Base-by-base conservation (phyloP, 2,797 vertebrate genomes). In the Phaenicophaeus curvirostris region DNA sequence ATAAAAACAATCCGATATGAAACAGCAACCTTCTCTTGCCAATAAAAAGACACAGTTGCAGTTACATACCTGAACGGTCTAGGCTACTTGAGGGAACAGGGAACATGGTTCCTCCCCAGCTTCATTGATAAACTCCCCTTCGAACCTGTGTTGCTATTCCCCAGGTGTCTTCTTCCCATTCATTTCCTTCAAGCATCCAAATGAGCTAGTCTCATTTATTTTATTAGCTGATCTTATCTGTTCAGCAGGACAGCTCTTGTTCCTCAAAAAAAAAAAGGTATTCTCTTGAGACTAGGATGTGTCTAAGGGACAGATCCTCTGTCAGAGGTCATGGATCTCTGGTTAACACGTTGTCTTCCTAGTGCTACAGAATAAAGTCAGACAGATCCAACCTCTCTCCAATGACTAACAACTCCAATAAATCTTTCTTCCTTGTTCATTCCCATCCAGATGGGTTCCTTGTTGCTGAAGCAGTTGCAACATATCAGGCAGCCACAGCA, bases 71-170 rank as follows among this genome's bases (percentile, higher is more conserved):
- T 53, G 51, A 54, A 54, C 51, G 78, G 28, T 44, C n/a, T 28
- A 41, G 27, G 55, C 23, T 71, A 25, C 8, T 18, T 78, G 58
- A 50, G 17, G 54, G 37, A 91, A 66, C 24, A 37, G 30, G 27
- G 39, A 66, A 69, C 14, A 41, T 20, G 0, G 0, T 39, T 78
- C 53, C 35, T 48, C 50, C 44, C 9, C n/a, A 63, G 4, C 8
- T 82, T 92, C 35, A 63, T 66, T 76, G 35, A 85, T 67, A 87
- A 75, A 89, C 31, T 42, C 6, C 39, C 75, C 27, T 69, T 46
- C 25, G 39, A 83, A 75, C 37, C 16, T 44, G 44, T 72, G 87
- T 79, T 84, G 14, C n/a, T 58, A 31, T 46, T 24, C 3, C 25
- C 3, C 25, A 42, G 19, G 13, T 87, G 16, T 69, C 37, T 85